Percentiles rank a stretch among this genome's conserved stretches.
Evolutionary conservation across 2,888 invertebrate genomes (phyloP).

Genomic region (Scrobipalpa atriplicella): DNA sequence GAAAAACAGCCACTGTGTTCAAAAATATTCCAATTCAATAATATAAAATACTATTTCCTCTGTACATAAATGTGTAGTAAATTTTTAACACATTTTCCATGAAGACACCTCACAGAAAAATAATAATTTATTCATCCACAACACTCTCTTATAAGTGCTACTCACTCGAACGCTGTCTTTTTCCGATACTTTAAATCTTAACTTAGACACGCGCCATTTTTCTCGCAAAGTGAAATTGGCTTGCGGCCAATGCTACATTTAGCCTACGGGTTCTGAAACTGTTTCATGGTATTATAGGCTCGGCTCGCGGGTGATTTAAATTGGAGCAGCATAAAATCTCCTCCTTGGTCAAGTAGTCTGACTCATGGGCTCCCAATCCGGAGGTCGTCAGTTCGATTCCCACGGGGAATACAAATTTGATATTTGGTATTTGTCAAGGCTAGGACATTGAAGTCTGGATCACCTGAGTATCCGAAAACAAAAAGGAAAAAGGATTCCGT

Average conservation of each 20-base stretch:
- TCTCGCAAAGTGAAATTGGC: slow-evolving; percentile 10
- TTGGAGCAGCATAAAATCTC: neutral
- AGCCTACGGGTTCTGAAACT: slow-evolving; percentile 2
- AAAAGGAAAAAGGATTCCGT: too few species aligned
- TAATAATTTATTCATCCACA: neutral
- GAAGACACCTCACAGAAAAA: neutral
- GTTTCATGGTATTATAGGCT: neutral
- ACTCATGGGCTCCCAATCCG: too few species aligned
- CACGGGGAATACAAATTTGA: too few species aligned
- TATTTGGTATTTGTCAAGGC: neutral
- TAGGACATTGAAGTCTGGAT: neutral
- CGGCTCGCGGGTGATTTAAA: neutral
- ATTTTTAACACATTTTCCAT: neutral
- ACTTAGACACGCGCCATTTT: slow-evolving; percentile 22
- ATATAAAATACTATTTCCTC: too few species aligned
- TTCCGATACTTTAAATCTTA: slow-evolving; percentile 20
- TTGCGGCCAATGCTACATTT: slow-evolving; percentile 9
- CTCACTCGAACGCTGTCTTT: slow-evolving; percentile 6
- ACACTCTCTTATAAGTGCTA: neutral
- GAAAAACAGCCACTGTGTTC: too few species aligned
- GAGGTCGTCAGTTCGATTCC: too few species aligned
- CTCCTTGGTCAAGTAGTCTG: too few species aligned
- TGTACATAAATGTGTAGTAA: neutral
- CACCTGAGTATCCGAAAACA: too few species aligned
- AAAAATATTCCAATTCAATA: too few species aligned